These are phyloP conservation scores for Nemapogon koenigi DNA, from an alignment of 2,888 invertebrate species.

Conservation along the genomic window DNA sequence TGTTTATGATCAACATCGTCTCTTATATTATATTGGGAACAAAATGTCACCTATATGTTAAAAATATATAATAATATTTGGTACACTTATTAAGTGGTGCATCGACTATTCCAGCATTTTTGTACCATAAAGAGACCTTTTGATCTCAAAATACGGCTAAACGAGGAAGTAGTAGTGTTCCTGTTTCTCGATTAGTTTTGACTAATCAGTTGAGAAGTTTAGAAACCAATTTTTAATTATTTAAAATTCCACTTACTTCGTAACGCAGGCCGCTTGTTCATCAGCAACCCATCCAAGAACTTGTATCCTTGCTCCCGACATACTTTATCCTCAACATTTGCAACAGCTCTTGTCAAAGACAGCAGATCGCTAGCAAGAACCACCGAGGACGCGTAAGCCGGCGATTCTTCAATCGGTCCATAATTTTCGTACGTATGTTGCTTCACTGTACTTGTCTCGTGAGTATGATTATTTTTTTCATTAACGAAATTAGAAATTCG, in stretches of 20 bases:
- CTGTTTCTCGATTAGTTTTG: too few species aligned
- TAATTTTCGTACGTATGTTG: constrained; percentile 24
- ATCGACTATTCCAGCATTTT: too few species aligned
- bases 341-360: constrained; percentile 51
- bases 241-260: constrained; percentile 64
- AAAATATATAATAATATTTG: too few species aligned
- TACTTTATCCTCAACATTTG: constrained; percentile 42
- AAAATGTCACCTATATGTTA: too few species aligned
- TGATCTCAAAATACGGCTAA: too few species aligned
- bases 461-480: constrained; percentile 5
- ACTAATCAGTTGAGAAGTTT: too few species aligned
- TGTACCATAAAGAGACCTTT: too few species aligned
- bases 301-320: constrained; percentile 58
- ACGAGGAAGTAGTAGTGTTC: too few species aligned
- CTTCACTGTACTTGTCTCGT: neutral
- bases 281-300: constrained; percentile 50
- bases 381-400: constrained; percentile 54
- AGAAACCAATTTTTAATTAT: too few species aligned
- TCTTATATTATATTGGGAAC: too few species aligned
- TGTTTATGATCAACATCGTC: too few species aligned
- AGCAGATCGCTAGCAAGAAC: constrained; percentile 55
- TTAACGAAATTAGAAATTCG: constrained; percentile 31
- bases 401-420: constrained; percentile 43
- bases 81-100: too few species aligned
- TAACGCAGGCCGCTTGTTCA: constrained; percentile 63